Evolutionary conservation across 2,888 invertebrate species (phyloP), one percentile per base, ranked within the genome.

Genomic region (Drosophila algonquin): DNA sequence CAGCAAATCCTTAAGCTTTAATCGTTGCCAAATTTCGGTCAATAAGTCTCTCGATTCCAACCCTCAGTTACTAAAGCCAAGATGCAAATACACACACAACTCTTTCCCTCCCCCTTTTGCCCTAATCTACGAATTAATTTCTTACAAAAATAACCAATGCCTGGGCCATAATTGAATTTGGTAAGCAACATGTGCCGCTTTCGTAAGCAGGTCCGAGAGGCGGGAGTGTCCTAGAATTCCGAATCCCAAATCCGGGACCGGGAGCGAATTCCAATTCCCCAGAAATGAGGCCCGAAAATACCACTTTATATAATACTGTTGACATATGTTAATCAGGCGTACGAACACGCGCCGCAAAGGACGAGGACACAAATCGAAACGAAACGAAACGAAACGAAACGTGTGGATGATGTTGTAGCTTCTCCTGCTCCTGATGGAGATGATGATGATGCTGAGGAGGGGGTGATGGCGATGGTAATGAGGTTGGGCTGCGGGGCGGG

Each of bases 291-390:
- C 61, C 88, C 70, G 64, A 80, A 40, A 83, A 88, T 80, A 79
- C 80, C 87, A 79, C 87, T 85, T 89, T 89, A 81, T 90, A 87
- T 90, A 86, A 90, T 89, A 86, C 89, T 90, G 90, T 90, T 90
- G 91, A 90, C 92, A 90, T 91, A 91, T 91, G 91, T 90, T 92
- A 91, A 91, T 92, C 90, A 91, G 90, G 90, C 91, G 89, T 80
- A 91, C 90, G 91, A 86, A 90, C 89, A 81, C 88, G 86, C 86
- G 86, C 63, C 80, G 63, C 64, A 79, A 40, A 50, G 62, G 30
- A 35, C 57, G 55, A 48, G 68, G 63, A 71, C 73, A 40, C 76
- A 75, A 77, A 56, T 68, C 18, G 18, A 18, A 18, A 18, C 18
- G 18, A 18, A 18, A 18, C 18, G 18, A 18, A 18, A 18, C 18